phyloP scores from a whole-genome alignment of 1,140 invertebrate genomes.

The Drosophila tristis region DNA sequence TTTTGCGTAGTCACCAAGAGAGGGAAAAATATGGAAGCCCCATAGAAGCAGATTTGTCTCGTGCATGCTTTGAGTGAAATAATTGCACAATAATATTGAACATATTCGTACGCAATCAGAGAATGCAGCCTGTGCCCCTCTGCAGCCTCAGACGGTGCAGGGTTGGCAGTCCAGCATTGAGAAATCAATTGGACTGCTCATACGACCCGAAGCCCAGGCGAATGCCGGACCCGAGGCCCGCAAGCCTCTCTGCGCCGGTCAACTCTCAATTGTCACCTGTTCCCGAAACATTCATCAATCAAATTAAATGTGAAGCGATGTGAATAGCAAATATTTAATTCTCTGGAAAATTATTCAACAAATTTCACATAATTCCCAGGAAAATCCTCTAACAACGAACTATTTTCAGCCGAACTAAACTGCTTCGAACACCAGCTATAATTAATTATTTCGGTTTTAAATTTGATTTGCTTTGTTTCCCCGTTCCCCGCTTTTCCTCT shows the following conservation, averaged over 20 bases:
- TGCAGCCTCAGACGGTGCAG: neutral
- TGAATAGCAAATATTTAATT: neutral
- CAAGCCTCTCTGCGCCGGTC: neutral
- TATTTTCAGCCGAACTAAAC: slow-evolving; percentile 19
- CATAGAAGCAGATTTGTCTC: slow-evolving; percentile 12
- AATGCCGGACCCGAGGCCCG: neutral
- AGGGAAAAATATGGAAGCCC: slow-evolving; percentile 13
- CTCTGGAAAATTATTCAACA: too few species aligned
- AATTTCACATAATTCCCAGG: too few species aligned
- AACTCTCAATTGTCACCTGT: slow-evolving; percentile 9
- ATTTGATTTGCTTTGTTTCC: neutral
- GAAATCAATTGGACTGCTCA: slow-evolving; percentile 50
- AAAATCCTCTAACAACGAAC: neutral
- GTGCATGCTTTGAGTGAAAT: slow-evolving; percentile 73
- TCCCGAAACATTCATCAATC: neutral
- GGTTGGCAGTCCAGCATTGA: slow-evolving; percentile 6
- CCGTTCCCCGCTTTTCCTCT: slow-evolving; percentile 5
- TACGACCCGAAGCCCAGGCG: slow-evolving; percentile 10
- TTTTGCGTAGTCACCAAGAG: slow-evolving; percentile 22
- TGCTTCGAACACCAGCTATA: slow-evolving; percentile 4
- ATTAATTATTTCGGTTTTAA: slow-evolving; percentile 14
- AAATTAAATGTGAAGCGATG: neutral
- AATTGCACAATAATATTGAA: slow-evolving; percentile 65
- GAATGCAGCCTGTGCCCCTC: neutral
- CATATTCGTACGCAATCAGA: slow-evolving; percentile 39